Evolutionary conservation across 2,797 vertebrate genomes (phyloP).

Genomic region (Parambassis ranga): DNA sequence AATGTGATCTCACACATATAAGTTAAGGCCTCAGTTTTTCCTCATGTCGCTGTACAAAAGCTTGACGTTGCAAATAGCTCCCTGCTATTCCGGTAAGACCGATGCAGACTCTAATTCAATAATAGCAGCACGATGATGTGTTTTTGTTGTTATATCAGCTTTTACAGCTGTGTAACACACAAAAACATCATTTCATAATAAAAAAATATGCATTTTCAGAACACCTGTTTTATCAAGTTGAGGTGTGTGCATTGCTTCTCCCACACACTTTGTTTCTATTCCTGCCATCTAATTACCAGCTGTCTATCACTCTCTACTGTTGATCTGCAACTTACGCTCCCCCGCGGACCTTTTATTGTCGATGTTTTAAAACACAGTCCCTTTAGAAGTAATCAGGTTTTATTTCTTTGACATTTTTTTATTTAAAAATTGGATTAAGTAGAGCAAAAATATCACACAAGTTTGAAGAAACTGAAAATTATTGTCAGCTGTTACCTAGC

Average conservation of each 20-base stretch:
- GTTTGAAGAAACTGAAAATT: too few species aligned
- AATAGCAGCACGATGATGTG: constrained; percentile 24
- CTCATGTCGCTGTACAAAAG: constrained; percentile 42
- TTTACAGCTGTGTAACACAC: background rate
- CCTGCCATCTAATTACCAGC: constrained; percentile 44
- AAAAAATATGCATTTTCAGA: constrained; percentile 26
- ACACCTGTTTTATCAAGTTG: constrained; percentile 5
- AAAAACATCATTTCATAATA: background rate
- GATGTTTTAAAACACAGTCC: constrained; percentile 9
- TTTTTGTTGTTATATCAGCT: constrained; percentile 9
- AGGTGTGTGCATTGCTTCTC: constrained; percentile 6
- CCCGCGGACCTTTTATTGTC: constrained; percentile 3
- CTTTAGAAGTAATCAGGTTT: background rate
- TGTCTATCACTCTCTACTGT: constrained; percentile 33
- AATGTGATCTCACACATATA: constrained; percentile 58
- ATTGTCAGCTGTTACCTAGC: too few species aligned
- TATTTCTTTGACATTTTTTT: too few species aligned
- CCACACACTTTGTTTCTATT: constrained; percentile 48
- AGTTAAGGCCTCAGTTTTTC: constrained; percentile 46
- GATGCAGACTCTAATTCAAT: constrained; percentile 37
- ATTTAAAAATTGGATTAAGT: too few species aligned
- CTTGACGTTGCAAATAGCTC: constrained; percentile 57
- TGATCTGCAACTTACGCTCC: constrained; percentile 24
- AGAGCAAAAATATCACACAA: too few species aligned
- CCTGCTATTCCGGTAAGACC: constrained; percentile 53